Base-by-base conservation (phyloP, 1,140 invertebrate genomes). In the Solen grandis region DNA sequence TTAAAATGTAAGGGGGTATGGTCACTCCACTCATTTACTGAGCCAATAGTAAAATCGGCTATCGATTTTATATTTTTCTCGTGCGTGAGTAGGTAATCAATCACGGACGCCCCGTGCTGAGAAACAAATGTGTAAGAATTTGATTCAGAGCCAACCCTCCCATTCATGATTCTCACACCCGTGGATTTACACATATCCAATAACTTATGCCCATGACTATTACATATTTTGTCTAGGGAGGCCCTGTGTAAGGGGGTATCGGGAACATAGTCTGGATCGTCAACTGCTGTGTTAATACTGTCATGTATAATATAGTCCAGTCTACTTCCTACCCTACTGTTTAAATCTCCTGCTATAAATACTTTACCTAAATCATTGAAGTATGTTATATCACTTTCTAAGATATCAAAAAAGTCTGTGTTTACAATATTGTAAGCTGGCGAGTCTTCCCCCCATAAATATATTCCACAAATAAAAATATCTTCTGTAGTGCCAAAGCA, bases 121-220 rank as follows among this genome's bases (percentile, higher is more conserved):
- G 59, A 62, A 8, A 62, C 16, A 62, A 62, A 62, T 29, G 59
- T 4, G 29, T 62, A 33, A 25, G n/a, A 19, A 29, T 33, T 19
- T 16, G 25, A 25, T 2, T 62, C 29, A n/a, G n/a, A n/a, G 25
- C 59, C 59, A n/a, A 62, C n/a, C 29, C 59, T n/a, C n/a, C 59
- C 59, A 29, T 62, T 62, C n/a, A 62, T 27, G 29, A 22, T 62
- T 16, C 59, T 19, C 31, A 62, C n/a, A 35, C 29, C n/a, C 35
- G 29, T 38, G n/a, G 63, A 66, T 66, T 66, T 66, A 36, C 63
- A 31, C 2, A 66, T 29, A 19, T 66, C 63, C 19, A 66, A 66
- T 25, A 66, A 66, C 35, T 38, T 66, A 5, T 35, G 1, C n/a
- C 35, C 63, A 25, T 66, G 63, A 3, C 41, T 62, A 66, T 66